phyloP scores from a whole-genome alignment of 2,113 vertebrate species.

The Tetrax tetrax region DNA sequence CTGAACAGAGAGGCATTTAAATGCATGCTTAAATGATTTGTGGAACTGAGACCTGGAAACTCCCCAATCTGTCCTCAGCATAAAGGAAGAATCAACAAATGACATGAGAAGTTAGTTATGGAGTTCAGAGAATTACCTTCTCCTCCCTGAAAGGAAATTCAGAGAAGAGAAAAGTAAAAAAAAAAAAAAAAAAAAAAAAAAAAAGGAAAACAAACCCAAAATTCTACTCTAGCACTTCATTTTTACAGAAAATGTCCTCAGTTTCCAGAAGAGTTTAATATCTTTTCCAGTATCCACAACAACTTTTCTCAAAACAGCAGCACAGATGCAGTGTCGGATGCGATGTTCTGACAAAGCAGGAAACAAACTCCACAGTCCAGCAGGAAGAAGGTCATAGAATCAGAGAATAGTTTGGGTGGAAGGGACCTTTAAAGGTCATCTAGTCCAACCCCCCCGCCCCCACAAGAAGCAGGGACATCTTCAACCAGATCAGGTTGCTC shows the following conservation, averaged over 20 bases:
- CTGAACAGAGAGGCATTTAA: background rate
- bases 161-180: background rate
- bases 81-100: background rate
- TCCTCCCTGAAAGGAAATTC: background rate
- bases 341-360: constrained; percentile 19
- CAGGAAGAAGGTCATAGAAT: constrained; percentile 57
- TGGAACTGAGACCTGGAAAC: background rate
- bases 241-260: background rate
- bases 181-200: too few species aligned
- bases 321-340: constrained; percentile 1
- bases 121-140: background rate
- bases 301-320: constrained; percentile 15
- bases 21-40: background rate
- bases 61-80: background rate
- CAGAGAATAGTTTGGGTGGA: background rate
- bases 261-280: constrained; percentile 38
- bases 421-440: too few species aligned
- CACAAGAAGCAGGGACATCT: too few species aligned
- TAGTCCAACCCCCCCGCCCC: too few species aligned
- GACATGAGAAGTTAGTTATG: background rate
- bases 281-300: constrained; percentile 38
- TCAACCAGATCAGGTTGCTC: too few species aligned
- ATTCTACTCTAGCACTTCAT: background rate
- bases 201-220: background rate
- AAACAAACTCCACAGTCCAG: constrained; percentile 43